These are phyloP conservation scores for Isoperla grammatica DNA, from an alignment of 2,888 invertebrate genomes.

Conservation along the genomic window DNA sequence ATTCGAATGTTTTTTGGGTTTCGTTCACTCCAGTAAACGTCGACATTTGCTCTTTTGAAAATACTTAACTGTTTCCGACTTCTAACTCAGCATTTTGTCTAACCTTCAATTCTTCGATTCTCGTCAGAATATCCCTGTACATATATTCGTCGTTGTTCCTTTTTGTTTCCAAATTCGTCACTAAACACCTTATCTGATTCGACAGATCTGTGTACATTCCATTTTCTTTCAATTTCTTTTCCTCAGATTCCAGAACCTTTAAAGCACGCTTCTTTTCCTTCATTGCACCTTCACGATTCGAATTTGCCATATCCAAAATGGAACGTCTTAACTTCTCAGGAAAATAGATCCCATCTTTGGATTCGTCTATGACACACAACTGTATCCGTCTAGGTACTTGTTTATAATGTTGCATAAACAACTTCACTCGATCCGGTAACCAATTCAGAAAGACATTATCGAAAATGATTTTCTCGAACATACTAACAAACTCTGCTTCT, in stretches of 20 bases:
- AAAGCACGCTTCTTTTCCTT: neutral
- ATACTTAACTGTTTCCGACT: no score
- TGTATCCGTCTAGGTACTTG: neutral
- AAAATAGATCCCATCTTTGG: neutral
- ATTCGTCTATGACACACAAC: neutral
- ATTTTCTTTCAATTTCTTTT: neutral
- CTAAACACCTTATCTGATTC: neutral
- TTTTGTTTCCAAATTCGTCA: neutral
- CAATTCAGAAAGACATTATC: slow-evolving; percentile 45
- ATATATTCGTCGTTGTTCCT: neutral
- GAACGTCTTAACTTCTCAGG: neutral
- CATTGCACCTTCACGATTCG: neutral
- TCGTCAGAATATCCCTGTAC: no score
- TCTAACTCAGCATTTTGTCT: no score
- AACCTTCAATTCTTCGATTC: no score
- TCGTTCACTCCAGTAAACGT: no score
- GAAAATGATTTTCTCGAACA: slow-evolving; percentile 49
- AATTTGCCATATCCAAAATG: neutral
- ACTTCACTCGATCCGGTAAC: slow-evolving; percentile 38
- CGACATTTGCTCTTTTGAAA: no score
- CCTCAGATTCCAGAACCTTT: no score
- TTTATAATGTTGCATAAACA: neutral
- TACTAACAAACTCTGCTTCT: slow-evolving; percentile 51
- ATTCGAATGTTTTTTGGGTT: no score
- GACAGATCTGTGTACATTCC: neutral